Base-by-base conservation (phyloP, 30 jellyfish, hydroid and myxozoan species). In the Chrysaora quinquecirrha region DNA sequence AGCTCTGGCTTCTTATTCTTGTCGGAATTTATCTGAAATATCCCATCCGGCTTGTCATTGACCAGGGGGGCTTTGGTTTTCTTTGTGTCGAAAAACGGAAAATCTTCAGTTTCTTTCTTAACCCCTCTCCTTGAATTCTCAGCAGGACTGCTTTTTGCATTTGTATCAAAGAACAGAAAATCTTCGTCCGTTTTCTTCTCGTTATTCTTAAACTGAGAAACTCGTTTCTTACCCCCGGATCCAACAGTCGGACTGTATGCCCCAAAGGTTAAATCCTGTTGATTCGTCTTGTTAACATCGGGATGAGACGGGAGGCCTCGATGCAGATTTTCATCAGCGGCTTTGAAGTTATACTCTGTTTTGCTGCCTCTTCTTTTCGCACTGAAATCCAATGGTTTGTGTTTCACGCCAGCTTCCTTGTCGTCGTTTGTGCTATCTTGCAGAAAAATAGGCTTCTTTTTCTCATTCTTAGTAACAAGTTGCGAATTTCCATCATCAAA, bases 311-410 rank as follows among this genome's bases (percentile, higher is more conserved):
- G 94, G 3, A 90, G 43, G 10, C 96, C 97, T 31, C 68, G 75
- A 67, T 89, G 97, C 32, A 89, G 83, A 47, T 90, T 90, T 64
- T 83, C 93, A 38, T 76, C 97, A 1, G 96, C 63, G 34, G 30
- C 28, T 33, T 72, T 83, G 43, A 76, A 83, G 23, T 14, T 61
- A 29, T 73, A 71, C 66, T 71, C 80, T 87, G 19, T n/a, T 16
- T 66, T 67, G 60, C 90, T 76, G 21, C 96, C 82, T 60, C 87
- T 81, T 50, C 83, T 87, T 11, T 48, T 78, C 24, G 54, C 87
- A 68, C 78, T 46, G 71, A 87, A 87, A 47, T 87, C 96, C 24
- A 87, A 65, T 11, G 96, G 96, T 34, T 81, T 35, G 32, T 87
- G 93, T 22, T 67, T 46, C 49, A 87, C 48, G 34, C 58, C 29